Conservation (phyloP, 1,140 invertebrate genomes). For the Leptinotarsa undecemlineata region DNA sequence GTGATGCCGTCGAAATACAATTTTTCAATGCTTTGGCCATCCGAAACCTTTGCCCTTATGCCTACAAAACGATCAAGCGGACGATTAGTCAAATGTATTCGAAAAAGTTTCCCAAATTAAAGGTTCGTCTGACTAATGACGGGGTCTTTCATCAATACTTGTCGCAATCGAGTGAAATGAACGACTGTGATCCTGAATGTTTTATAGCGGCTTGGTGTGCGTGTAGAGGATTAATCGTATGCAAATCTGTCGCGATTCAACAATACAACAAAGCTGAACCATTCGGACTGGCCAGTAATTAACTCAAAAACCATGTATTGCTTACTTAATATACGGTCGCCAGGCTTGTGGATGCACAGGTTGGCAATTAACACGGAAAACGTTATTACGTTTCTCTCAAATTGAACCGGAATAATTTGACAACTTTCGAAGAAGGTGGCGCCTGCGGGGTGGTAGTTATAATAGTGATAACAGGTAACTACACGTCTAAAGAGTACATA, state of each 20-base stretch:
- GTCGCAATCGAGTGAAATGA: constrained; percentile 41
- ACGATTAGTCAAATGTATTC: constrained; percentile 19
- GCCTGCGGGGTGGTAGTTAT: too few species aligned
- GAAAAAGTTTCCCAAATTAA: constrained; percentile 26
- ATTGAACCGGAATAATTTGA: constrained; percentile 18
- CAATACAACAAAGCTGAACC: constrained; percentile 36
- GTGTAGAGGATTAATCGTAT: constrained; percentile 41
- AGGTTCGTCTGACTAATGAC: constrained; percentile 15
- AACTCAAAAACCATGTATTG: constrained; percentile 4
- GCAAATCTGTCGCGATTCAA: constrained; percentile 40
- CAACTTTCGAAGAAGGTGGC: neutral
- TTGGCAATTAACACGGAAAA: constrained; percentile 21
- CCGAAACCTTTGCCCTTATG: too few species aligned
- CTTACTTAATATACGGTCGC: constrained; percentile 10
- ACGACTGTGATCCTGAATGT: constrained; percentile 41
- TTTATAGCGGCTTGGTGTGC: constrained; percentile 42
- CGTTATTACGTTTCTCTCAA: constrained; percentile 21
- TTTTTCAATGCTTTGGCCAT: too few species aligned
- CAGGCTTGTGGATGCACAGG: neutral
- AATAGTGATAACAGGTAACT: too few species aligned
- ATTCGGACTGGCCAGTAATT: neutral
- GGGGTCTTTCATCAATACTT: constrained; percentile 39
- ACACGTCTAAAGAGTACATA: too few species aligned
- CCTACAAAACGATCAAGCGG: neutral
- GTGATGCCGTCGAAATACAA: too few species aligned